Base-by-base conservation (phyloP, 2,113 vertebrate genomes). In the Ammodytes marinus region DNA sequence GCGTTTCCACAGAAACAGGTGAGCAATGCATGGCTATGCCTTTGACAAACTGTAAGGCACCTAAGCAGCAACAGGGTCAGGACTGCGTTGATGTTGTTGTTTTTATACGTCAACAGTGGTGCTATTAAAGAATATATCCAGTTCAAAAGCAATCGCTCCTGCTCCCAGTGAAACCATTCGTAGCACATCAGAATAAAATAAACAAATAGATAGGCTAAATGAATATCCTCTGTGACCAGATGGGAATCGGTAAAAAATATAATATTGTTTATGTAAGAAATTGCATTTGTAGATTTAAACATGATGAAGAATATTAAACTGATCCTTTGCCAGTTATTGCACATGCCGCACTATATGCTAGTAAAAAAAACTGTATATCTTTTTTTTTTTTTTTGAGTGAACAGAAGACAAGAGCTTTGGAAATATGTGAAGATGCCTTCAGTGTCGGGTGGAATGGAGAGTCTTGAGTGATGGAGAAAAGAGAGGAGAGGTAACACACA, bases 391-490 rank as follows among this genome's bases (percentile, higher is more conserved):
- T 14, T 37, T 59, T 58, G 12, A 70, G 19, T 39, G 54, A 80
- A 77, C 39, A 66, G 57, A 65, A 60, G 27, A 53, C 6, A 6
- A 46, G 35, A 14, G 8, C 46, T 50, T 45, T 80, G 55, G 43
- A 40, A n/a, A 88, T 0, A 86, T 81, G 55, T 40, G 39, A 85
- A 71, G 53, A 69, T 74, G 71, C 27, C 71, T 12, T 86, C 19
- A 58, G 3, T 59, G 43, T 59, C 27, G 52, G 69, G 43, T 68
- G 76, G 35, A 83, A 71, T 39, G 52, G 77, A 77, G 68, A 88
- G 14, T 55, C 68, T 61, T 49, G 74, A 87, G 69, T 93, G 80
- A 94, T 95, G 94, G 92, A 94, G 46, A 91, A 68, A 57, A 83
- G 14, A 75, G 82, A 89, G 60, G 86, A 84, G 58, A 88, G 90